Base-by-base conservation (phyloP, 2,113 vertebrate genomes). In the Osmerus mordax region DNA sequence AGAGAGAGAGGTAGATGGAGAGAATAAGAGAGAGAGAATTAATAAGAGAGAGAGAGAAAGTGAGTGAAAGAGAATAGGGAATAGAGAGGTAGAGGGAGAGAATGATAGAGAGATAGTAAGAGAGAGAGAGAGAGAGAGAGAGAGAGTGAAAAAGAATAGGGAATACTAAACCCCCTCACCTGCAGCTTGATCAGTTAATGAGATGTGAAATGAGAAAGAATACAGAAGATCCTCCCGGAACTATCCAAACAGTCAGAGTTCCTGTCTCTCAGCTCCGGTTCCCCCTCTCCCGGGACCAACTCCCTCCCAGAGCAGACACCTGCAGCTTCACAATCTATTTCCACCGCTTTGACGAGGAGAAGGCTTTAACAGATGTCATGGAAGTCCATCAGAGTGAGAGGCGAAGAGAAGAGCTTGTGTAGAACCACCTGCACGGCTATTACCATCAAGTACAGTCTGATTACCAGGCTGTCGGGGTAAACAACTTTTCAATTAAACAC, bases 141-240 rank as follows among this genome's bases (percentile, higher is more conserved):
- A 55, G 0, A 1, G 54, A 55, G 54, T 16, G 54, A 51, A 23
- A 3, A n/a, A 47, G 13, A 16, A 12, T 4, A 18, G 12, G 63
- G 64, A 47, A 65, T 13, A 23, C 32, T 36, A 25, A 47, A 47
- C 14, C 28, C 61, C 14, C 32, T 14, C 15, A 18, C 14, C 25
- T 63, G 61, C 61, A 18, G 61, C 28, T 63, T 63, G 61, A 63
- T n/a, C 23, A 51, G 64, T 19, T 32, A 64, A 41, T 64, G 29
- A 64, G 62, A 64, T 32, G 29, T 64, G 29, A 36, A 36, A 64
- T 64, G 60, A 62, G 13, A 62, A 14, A 62, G 21, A 62, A 25
- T 5, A 56, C 15, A 15, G 25, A 25, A 9, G 5, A 12, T 19
- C 58, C 21, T 21, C 7, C n/a, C 58, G n/a, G 18, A 56, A 56